Conservation (phyloP, 2,888 invertebrate species). For the Epirrhoe tristata region DNA sequence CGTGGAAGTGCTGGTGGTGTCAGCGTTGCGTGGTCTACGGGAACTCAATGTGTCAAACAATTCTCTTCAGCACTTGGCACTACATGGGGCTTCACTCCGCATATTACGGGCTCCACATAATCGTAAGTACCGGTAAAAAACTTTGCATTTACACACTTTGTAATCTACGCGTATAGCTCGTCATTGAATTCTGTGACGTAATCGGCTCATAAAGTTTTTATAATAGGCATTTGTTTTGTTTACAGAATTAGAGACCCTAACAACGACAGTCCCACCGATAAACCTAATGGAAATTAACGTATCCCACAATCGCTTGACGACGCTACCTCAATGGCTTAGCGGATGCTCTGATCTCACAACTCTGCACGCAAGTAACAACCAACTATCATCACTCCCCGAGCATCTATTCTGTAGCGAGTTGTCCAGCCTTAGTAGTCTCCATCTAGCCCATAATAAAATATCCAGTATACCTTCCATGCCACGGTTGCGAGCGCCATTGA, state of each 20-base stretch:
- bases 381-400: slow-evolving; percentile 88
- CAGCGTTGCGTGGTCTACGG: slow-evolving; percentile 91
- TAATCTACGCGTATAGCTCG: no score
- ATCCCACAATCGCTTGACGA: slow-evolving; percentile 90
- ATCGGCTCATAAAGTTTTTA: not conserved
- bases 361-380: slow-evolving; percentile 91
- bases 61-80: slow-evolving; percentile 89
- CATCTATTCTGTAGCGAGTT: slow-evolving; percentile 91
- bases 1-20: slow-evolving; percentile 92
- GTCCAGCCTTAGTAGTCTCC: slow-evolving; percentile 89
- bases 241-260: slow-evolving; percentile 90
- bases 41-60: slow-evolving; percentile 92
- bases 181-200: not conserved
- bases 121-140: slow-evolving; percentile 87
- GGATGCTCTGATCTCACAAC: slow-evolving; percentile 89
- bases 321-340: slow-evolving; percentile 91
- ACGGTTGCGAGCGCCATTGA: slow-evolving; percentile 86
- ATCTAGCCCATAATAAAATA: slow-evolving; percentile 92
- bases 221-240: slow-evolving; percentile 44
- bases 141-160: no score
- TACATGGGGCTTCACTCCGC: slow-evolving; percentile 91
- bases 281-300: slow-evolving; percentile 91
- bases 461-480: slow-evolving; percentile 90
- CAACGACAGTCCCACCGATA: slow-evolving; percentile 88
- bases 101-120: slow-evolving; percentile 93